These are phyloP conservation scores for Ceraclea dissimilis DNA, from an alignment of 2,888 invertebrate genomes.

Conservation along the genomic window DNA sequence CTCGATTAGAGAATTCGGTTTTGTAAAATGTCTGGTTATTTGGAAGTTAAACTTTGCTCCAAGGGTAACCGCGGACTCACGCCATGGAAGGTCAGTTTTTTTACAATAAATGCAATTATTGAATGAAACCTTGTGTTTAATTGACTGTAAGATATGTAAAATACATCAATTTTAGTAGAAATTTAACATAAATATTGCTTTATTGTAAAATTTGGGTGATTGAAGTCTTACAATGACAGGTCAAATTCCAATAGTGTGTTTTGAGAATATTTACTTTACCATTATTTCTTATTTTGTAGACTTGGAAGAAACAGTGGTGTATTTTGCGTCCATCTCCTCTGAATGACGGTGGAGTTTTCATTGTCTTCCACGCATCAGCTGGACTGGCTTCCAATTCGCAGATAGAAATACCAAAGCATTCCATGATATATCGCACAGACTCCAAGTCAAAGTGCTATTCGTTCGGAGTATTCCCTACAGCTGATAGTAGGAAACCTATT, in stretches of 20 bases:
- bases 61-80: conserved; percentile 53
- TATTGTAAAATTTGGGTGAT: too few species aligned
- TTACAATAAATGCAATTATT: background rate
- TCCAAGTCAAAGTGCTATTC: conserved; percentile 61
- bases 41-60: conserved; percentile 57
- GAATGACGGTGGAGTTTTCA: conserved; percentile 45
- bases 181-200: too few species aligned
- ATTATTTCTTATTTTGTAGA: conserved; percentile 38
- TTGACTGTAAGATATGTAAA: background rate
- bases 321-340: conserved; percentile 51
- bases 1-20: background rate
- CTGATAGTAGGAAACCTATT: conserved; percentile 52
- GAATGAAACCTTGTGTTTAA: conserved; percentile 6
- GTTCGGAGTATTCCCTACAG: conserved; percentile 57
- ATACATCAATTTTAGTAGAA: too few species aligned
- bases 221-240: too few species aligned
- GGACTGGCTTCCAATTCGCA: conserved; percentile 36
- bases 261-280: too few species aligned
- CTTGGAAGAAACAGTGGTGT: conserved; percentile 61
- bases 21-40: conserved; percentile 47
- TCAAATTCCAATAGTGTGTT: too few species aligned
- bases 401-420: conserved; percentile 50
- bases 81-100: conserved; percentile 53
- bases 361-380: conserved; percentile 48
- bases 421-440: conserved; percentile 55